phyloP scores from a whole-genome alignment of 2,113 vertebrate genomes.

The Leptobrachium leishanense region DNA sequence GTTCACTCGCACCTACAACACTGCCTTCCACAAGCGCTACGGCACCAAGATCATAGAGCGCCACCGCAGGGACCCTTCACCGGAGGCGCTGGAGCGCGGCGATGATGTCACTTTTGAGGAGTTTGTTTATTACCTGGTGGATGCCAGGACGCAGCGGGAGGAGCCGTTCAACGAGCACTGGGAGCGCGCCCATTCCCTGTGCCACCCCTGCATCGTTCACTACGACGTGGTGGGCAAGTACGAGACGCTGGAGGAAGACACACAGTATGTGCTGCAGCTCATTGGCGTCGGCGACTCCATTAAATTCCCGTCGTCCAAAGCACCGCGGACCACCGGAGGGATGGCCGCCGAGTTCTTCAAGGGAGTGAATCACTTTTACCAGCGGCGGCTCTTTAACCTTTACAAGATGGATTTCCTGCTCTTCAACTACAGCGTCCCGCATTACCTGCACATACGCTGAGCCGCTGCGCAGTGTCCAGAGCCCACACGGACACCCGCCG shows the following conservation, averaged over 20 bases:
- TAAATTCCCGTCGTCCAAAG: slow-evolving; percentile 76
- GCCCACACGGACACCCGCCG: neutral
- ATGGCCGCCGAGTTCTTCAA: slow-evolving; percentile 83
- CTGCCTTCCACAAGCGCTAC: slow-evolving; percentile 86
- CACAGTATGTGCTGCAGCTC: slow-evolving; percentile 83
- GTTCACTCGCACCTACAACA: slow-evolving; percentile 86
- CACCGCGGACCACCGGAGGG: slow-evolving; percentile 72
- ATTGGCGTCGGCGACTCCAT: slow-evolving; percentile 70
- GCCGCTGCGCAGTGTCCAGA: neutral
- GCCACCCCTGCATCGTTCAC: slow-evolving; percentile 90
- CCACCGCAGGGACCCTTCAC: slow-evolving; percentile 73
- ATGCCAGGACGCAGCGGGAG: slow-evolving; percentile 81
- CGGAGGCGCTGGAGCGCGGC: slow-evolving; percentile 75
- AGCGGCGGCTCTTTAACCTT: slow-evolving; percentile 88
- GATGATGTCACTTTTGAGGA: slow-evolving; percentile 88
- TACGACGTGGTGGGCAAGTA: slow-evolving; percentile 93
- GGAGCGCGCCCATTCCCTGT: slow-evolving; percentile 88
- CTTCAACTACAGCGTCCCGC: slow-evolving; percentile 90
- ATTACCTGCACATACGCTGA: slow-evolving; percentile 78
- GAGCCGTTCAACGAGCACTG: slow-evolving; percentile 95
- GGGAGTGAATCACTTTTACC: slow-evolving; percentile 87
- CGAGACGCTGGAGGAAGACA: slow-evolving; percentile 90
- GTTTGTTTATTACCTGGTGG: slow-evolving; percentile 91
- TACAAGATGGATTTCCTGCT: slow-evolving; percentile 96
- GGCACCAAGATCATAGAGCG: slow-evolving; percentile 86